A percentile compares a stretch with the other conserved stretches of the same genome.
Conservation (phyloP, 2,888 invertebrate species). For the Stenichneumon culpator region DNA sequence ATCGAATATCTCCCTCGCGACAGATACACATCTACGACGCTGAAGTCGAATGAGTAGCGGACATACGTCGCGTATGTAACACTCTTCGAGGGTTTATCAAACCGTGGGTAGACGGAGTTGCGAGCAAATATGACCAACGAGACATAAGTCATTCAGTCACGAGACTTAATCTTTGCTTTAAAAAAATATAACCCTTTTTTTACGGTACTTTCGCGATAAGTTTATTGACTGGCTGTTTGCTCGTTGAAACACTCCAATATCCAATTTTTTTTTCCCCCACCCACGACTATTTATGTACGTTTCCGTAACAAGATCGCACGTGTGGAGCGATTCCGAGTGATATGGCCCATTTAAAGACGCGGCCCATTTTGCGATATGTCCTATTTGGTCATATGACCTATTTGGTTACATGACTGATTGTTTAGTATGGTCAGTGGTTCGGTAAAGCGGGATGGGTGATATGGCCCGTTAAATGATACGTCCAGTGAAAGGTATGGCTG, state of each 20-base stretch:
- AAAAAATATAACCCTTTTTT: constrained; percentile 12
- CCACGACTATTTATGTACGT: not conserved
- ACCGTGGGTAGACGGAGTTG: constrained; percentile 22
- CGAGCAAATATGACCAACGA: constrained; percentile 19
- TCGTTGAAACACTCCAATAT: not conserved
- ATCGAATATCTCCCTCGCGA: constrained; percentile 17
- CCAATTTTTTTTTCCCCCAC: not conserved
- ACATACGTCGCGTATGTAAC: constrained; percentile 2
- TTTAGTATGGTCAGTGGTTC: too few relatives aligned
- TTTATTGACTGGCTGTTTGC: not conserved
- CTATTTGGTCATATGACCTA: too few relatives aligned
- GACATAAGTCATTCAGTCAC: not conserved
- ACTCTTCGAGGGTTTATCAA: constrained; percentile 16
- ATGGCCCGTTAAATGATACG: too few relatives aligned
- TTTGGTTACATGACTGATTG: too few relatives aligned
- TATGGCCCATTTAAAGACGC: not conserved
- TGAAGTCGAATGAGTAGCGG: constrained; percentile 13
- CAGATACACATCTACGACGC: not conserved
- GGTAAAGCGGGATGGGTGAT: too few relatives aligned
- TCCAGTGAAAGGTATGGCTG: too few relatives aligned
- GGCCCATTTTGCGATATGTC: too few relatives aligned
- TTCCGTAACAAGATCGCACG: not conserved
- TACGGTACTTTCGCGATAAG: constrained; percentile 13
- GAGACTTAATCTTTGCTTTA: constrained; percentile 1
- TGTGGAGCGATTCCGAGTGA: not conserved